Evolutionary conservation across 2,888 invertebrate genomes (phyloP).

Genomic region (Neelides folsomi): DNA sequence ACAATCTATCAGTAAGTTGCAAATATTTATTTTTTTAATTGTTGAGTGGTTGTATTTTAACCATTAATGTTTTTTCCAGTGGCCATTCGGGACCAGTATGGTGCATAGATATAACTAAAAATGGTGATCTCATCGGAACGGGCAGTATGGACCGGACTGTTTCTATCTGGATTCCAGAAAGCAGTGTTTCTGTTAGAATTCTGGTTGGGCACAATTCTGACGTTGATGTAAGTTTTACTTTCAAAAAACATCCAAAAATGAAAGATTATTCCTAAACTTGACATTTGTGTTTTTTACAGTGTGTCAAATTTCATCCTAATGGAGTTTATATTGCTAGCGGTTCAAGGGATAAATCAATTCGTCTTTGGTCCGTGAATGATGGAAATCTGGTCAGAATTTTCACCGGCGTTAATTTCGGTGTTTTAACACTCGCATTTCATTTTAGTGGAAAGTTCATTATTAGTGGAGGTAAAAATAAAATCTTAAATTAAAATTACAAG

Average conservation of each 20-base stretch:
- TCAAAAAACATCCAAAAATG: not conserved
- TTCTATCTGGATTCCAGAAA: slow-evolving; percentile 66
- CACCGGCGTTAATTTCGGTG: slow-evolving; percentile 56
- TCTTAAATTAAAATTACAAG: not conserved
- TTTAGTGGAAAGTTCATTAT: slow-evolving; percentile 72
- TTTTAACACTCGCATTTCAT: slow-evolving; percentile 67
- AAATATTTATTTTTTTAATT: no score
- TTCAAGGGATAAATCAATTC: slow-evolving; percentile 73
- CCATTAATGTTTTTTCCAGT: slow-evolving; percentile 39
- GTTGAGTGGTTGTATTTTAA: not conserved
- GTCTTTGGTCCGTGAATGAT: slow-evolving; percentile 74
- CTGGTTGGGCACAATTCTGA: slow-evolving; percentile 80
- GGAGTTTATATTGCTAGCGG: slow-evolving; percentile 78
- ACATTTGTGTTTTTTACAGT: slow-evolving; percentile 44
- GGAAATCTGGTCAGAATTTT: slow-evolving; percentile 68
- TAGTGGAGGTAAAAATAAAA: slow-evolving; percentile 52
- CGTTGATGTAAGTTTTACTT: slow-evolving; percentile 54
- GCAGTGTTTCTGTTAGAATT: slow-evolving; percentile 65
- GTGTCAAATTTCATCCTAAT: slow-evolving; percentile 84
- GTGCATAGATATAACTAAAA: slow-evolving; percentile 61
- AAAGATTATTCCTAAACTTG: slow-evolving; percentile 2
- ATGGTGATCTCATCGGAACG: slow-evolving; percentile 57
- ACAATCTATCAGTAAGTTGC: slow-evolving; percentile 50
- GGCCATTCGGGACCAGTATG: slow-evolving; percentile 84
- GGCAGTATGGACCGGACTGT: slow-evolving; percentile 69